Evolutionary conservation across 2,888 invertebrate genomes (phyloP), one percentile per base, ranked within the genome.

Genomic region (Pheosia tremula): DNA sequence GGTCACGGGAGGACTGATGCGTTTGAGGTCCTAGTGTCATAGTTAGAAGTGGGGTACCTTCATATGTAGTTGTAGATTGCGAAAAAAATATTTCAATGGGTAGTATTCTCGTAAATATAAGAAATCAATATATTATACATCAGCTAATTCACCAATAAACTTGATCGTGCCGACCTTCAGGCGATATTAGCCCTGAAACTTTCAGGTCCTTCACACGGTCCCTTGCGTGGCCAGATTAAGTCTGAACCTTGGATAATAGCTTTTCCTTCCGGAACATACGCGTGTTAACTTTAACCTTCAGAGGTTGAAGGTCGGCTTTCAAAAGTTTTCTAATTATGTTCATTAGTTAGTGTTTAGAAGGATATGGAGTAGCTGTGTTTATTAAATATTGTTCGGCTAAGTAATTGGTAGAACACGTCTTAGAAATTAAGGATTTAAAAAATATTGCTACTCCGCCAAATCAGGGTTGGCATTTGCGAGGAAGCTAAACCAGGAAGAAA

Each of bases 181-280:
- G 6, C n/a, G n/a, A 47, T n/a, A 47, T 47, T 47, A 53, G 54
- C 71, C 64, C 9, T 69, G 69, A 65, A 71, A 63, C 37, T 5
- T 8, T 0, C 58, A 64, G 68, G 66, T 65, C 69, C 71, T 75
- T 71, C 61, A 69, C 65, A 58, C 47, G 13, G 8, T 59, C 38
- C 66, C 67, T 59, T 71, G 76, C 61, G 57, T 66, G 38, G 49
- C 43, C n/a, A 47, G 11, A 47, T 47, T 47, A 47, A 6, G 49
- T 9, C 49, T 49, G 10, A 9, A 10, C 43, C 47, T 47, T 47
- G 47, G 47, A 5, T 11, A 4, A 47, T 8, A 5, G 9, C 9
- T n/a, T n/a, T 9, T 4, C 11, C 47, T 47, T 47, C 47, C 47
- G 4, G 11, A 47, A 47, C 47, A 43, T 8, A 47, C 67, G 60